Percentiles rank a stretch among this genome's conserved stretches.
Evolutionary conservation across 2,797 vertebrate genomes (phyloP).

Genomic region (Sphenodon punctatus): DNA sequence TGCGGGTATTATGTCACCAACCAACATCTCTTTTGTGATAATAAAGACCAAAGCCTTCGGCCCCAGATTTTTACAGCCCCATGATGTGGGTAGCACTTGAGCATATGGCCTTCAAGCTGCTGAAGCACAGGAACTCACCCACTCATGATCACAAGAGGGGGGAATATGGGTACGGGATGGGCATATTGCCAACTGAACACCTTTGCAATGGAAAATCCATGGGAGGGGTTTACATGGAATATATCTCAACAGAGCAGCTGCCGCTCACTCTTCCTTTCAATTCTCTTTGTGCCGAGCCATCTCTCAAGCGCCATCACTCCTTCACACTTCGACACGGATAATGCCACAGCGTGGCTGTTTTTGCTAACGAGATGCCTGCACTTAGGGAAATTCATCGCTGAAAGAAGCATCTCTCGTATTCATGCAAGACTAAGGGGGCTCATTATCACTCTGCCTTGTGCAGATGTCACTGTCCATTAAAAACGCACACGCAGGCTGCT

Average conservation of each 20-base stretch:
- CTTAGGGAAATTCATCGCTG: neutral
- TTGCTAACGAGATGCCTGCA: neutral
- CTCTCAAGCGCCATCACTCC: neutral
- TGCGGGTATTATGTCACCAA: too few relatives aligned
- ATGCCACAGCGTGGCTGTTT: neutral
- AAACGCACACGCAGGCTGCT: neutral
- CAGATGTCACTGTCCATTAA: neutral
- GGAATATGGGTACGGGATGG: neutral
- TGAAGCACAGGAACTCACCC: neutral
- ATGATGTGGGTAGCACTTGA: too few relatives aligned
- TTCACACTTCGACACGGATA: neutral
- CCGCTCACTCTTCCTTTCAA: neutral
- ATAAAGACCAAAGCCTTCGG: too few relatives aligned
- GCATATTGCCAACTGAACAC: neutral
- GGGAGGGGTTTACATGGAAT: neutral
- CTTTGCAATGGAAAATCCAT: neutral
- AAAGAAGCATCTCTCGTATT: neutral
- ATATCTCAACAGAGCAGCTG: neutral
- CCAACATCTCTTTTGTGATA: too few relatives aligned
- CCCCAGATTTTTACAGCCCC: too few relatives aligned
- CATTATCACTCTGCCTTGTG: neutral
- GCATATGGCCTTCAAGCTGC: too few relatives aligned
- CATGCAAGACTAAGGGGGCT: accelerated
- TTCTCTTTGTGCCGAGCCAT: neutral
- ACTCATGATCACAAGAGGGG: neutral